These are phyloP conservation scores for Drosophila hamatofila DNA, from an alignment of 2,888 invertebrate genomes.

Conservation along the genomic window DNA sequence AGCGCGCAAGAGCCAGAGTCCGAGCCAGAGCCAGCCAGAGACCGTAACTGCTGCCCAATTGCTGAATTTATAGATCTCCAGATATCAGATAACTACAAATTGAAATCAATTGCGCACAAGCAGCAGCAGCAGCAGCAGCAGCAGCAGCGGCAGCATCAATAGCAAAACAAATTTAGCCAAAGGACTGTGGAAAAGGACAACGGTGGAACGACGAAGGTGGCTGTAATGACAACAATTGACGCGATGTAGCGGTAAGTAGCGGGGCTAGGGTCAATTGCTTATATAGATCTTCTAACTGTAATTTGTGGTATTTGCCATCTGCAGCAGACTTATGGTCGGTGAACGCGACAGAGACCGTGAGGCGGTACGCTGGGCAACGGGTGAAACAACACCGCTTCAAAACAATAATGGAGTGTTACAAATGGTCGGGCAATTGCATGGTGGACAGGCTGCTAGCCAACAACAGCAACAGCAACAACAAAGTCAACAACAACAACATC, in stretches of 20 bases:
- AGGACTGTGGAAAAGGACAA: constrained; percentile 9
- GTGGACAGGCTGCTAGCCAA: constrained; percentile 85
- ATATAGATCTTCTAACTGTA: not conserved
- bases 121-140: constrained; percentile 12
- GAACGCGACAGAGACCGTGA: constrained; percentile 86
- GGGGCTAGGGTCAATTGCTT: not conserved
- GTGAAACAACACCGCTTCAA: constrained; percentile 86
- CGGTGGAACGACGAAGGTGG: constrained; percentile 50
- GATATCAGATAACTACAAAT: constrained; percentile 45
- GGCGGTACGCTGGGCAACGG: constrained; percentile 86
- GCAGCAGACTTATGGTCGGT: constrained; percentile 86
- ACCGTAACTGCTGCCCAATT: constrained; percentile 51
- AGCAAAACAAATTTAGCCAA: constrained; percentile 10
- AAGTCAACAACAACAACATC: constrained; percentile 65
- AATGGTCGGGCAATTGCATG: constrained; percentile 85
- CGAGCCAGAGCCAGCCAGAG: constrained; percentile 2
- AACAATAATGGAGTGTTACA: constrained; percentile 86
- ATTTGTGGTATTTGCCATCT: constrained; percentile 16
- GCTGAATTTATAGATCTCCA: constrained; percentile 59
- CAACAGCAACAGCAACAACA: constrained; percentile 79
- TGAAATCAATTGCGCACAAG: constrained; percentile 60
- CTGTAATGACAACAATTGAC: constrained; percentile 85
- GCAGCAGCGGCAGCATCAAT: not conserved
- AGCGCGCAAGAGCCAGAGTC: constrained; percentile 29
- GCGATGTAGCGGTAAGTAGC: constrained; percentile 85